A percentile compares a stretch with the other conserved stretches of the same genome.
Conservation (phyloP, 1,140 invertebrate genomes). For the Atopsyche davidsoni region DNA sequence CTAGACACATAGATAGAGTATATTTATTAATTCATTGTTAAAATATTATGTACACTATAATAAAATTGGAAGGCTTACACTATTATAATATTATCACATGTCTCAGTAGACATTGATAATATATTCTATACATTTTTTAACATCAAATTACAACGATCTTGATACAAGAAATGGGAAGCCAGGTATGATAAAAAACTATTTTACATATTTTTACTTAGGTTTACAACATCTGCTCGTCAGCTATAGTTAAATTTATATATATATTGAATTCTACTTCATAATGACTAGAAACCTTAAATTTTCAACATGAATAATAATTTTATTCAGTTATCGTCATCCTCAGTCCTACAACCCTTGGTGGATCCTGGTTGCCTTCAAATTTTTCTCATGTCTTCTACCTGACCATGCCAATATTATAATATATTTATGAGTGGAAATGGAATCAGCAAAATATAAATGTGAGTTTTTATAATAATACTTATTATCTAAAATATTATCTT, state of each 20-base stretch:
- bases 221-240: no score
- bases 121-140: background rate
- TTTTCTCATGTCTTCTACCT: no score
- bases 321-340: background rate
- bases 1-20: background rate
- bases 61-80: background rate
- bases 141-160: background rate
- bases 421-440: no score
- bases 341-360: no score
- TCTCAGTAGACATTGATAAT: background rate
- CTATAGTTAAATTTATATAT: background rate
- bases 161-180: background rate
- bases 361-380: no score
- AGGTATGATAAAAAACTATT: no score
- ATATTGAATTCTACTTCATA: background rate
- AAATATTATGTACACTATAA: background rate
- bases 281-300: background rate
- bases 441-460: no score
- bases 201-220: no score
- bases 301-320: background rate
- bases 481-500: no score
- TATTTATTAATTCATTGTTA: no score
- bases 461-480: no score
- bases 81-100: background rate
- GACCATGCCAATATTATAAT: no score